Conservation (phyloP, 2,797 vertebrate genomes). For the Ceryle rudis region DNA sequence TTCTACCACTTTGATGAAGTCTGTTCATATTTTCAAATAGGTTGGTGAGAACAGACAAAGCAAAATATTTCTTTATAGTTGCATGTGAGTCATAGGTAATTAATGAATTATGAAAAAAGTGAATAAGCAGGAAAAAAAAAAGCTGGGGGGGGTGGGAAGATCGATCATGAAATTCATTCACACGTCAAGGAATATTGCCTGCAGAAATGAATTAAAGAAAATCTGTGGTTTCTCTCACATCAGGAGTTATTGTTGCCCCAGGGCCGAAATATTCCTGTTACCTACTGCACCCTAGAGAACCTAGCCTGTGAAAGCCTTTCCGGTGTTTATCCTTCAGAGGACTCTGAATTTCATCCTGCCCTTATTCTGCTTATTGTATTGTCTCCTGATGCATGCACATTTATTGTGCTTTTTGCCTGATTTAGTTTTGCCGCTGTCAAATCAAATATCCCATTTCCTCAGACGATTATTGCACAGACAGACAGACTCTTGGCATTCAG, state of each 20-base stretch:
- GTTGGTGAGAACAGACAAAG: not conserved
- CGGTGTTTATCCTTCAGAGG: not conserved
- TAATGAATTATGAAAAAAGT: not conserved
- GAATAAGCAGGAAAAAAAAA: not conserved
- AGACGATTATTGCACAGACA: not conserved
- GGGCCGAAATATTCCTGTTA: not conserved
- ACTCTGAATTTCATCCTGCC: not conserved
- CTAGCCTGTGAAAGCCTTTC: not conserved
- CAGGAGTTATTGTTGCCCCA: not conserved
- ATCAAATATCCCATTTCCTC: not conserved
- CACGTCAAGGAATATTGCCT: not conserved
- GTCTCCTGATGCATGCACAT: not conserved
- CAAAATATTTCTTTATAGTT: not conserved
- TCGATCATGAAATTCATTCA: not conserved
- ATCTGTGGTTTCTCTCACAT: not conserved
- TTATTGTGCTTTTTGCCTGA: not conserved
- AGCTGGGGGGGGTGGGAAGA: not conserved
- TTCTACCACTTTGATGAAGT: not conserved
- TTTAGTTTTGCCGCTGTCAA: not conserved
- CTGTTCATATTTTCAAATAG: not conserved
- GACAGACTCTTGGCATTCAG: not conserved
- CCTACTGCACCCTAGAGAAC: not conserved
- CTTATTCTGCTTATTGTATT: not conserved
- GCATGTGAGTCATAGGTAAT: not conserved
- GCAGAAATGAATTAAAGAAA: not conserved